Evolutionary conservation across 2,888 invertebrate genomes (phyloP).

Genomic region (Ophion ellenae): DNA sequence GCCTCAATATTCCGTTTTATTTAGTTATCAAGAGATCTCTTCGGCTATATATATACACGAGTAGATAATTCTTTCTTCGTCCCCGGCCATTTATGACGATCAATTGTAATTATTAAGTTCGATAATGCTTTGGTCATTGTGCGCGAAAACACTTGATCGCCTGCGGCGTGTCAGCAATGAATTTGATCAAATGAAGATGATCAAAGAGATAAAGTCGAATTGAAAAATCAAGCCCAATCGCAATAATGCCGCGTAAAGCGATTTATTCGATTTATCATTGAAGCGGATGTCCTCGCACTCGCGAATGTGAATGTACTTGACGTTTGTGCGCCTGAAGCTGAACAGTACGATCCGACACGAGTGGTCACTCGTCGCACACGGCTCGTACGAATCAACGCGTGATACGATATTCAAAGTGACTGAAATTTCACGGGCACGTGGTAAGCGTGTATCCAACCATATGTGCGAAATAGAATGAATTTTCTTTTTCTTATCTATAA

Average conservation of each 20-base stretch:
- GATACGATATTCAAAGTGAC: neutral
- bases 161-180: neutral
- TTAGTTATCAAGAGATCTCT: slow-evolving; percentile 59
- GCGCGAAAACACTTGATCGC: neutral
- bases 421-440: neutral
- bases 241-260: neutral
- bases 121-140: slow-evolving; percentile 5
- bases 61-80: slow-evolving; percentile 14
- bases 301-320: neutral
- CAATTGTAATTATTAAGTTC: slow-evolving; percentile 28
- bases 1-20: slow-evolving; percentile 48
- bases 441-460: neutral
- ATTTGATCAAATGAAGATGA: neutral
- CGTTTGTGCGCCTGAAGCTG: neutral
- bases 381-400: neutral
- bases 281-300: neutral
- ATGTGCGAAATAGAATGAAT: neutral
- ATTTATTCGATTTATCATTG: neutral
- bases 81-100: slow-evolving; percentile 39
- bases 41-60: slow-evolving; percentile 4
- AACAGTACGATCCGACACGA: no score
- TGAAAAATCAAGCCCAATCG: neutral
- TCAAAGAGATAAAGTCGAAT: neutral
- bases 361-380: no score
- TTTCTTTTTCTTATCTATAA: neutral